Conservation (phyloP, 2,888 invertebrate genomes). For the Serrognathus titanus region DNA sequence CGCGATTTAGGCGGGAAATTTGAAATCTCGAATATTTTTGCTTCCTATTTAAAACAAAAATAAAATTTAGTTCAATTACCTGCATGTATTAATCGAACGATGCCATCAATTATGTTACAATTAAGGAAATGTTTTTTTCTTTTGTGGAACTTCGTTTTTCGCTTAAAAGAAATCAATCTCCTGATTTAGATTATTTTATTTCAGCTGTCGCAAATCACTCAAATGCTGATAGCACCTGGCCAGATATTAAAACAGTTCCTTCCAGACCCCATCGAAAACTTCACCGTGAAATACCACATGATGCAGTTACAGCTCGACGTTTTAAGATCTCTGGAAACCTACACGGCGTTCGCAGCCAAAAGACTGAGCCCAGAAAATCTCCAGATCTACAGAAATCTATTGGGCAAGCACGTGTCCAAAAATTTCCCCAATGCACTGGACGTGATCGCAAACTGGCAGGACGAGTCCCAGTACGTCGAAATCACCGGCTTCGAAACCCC, state of each 20-base stretch:
- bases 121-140: background rate
- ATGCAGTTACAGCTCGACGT: conserved; percentile 35
- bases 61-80: too few species aligned
- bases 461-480: conserved; percentile 16
- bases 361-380: conserved; percentile 8
- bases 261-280: conserved; percentile 29
- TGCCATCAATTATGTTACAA: too few species aligned
- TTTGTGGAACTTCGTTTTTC: background rate
- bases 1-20: too few species aligned
- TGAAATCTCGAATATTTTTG: too few species aligned
- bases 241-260: conserved; percentile 37
- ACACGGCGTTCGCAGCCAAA: conserved; percentile 10
- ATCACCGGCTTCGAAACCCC: conserved; percentile 24
- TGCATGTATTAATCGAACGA: too few species aligned
- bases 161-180: too few species aligned
- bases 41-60: too few species aligned
- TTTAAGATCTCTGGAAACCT: conserved; percentile 28
- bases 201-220: conserved; percentile 39
- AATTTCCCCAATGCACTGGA: conserved; percentile 44
- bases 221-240: conserved; percentile 36
- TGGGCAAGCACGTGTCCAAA: conserved; percentile 27
- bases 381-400: conserved; percentile 8
- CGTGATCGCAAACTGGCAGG: conserved; percentile 43
- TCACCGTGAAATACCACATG: conserved; percentile 50
- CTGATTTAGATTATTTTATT: conserved; percentile 20